Base-by-base conservation (phyloP, 2,888 invertebrate genomes). In the Stenodema calcarata region DNA sequence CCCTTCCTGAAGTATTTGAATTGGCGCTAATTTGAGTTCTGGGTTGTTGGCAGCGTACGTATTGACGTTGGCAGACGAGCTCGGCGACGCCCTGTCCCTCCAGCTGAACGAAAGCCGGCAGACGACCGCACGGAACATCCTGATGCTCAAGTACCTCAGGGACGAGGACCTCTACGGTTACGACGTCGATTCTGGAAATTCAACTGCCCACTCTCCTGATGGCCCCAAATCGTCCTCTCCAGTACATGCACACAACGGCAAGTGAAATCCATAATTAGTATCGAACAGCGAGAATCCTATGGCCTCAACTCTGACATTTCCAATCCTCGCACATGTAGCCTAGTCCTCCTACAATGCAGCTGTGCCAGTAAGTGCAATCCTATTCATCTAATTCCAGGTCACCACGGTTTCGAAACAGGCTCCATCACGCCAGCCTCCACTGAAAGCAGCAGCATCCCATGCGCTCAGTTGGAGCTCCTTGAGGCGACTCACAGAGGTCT, bases 401-500 rank as follows among this genome's bases (percentile, higher is more conserved):
- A 62, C 35, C 42, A 75, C 14, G 75, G 42, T 11, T 42, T 42
- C 9, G 75, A 75, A 75, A 75, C 75, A n/a, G 89, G 88, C n/a
- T 89, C 89, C 16, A 88, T 87, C 30, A 89, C 89, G 16, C 88
- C 89, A 12, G 88, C 87, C 23, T 89, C 89, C 11, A 89, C 88
- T 18, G 88, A 89, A 81, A 89, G 89, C 18, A 87, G 84, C 14
- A 89, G 95, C n/a, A 93, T 96, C 23, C 95, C 96, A 2, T 96
- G 96, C 90, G 95, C 95, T 88, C 95, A 95, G 90, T 92, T 96
- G 83, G 96, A 96, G 91, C 94, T 97, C 92, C 92, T 98, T 50
- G 98, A 98, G 92, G 97, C 98, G 1, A 98, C 98, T 30, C 99
- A 99, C 91, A 94, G 99, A 90, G 98, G 98, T 9, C 93, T 99